phyloP scores from a whole-genome alignment of 1,140 invertebrate genomes.

The Parapsyche elsis region DNA sequence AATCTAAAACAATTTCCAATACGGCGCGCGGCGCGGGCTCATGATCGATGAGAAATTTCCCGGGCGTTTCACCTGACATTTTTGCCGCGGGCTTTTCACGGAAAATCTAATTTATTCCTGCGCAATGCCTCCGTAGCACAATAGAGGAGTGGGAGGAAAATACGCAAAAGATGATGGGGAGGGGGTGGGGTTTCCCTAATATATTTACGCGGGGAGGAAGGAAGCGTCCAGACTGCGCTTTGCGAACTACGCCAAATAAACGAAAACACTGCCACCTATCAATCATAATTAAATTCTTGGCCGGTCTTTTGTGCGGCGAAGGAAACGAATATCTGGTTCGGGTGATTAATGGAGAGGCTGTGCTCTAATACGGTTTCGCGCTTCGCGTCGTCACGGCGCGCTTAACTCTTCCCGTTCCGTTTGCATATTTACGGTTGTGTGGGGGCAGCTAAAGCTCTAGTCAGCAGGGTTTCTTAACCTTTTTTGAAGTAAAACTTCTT shows the following conservation, averaged over 20 bases:
- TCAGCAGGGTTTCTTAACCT: too few species aligned
- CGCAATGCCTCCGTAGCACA: background rate
- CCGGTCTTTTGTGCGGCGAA: background rate
- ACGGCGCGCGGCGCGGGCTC: slow-evolving; percentile 9
- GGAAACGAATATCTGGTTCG: slow-evolving; percentile 6
- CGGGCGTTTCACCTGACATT: slow-evolving; percentile 41
- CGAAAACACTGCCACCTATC: slow-evolving; percentile 35
- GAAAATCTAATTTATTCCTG: slow-evolving; percentile 45
- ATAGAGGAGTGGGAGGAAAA: background rate
- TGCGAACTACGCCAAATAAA: background rate
- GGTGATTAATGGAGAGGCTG: slow-evolving; percentile 8
- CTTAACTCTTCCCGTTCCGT: background rate
- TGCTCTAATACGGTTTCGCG: background rate
- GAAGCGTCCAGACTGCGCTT: background rate
- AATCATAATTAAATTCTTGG: slow-evolving; percentile 41
- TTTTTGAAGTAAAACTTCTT: too few species aligned
- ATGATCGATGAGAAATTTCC: slow-evolving; percentile 46
- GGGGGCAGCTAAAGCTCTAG: too few species aligned
- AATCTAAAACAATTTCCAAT: slow-evolving; percentile 47
- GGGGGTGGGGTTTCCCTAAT: slow-evolving; percentile 8
- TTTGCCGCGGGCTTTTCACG: slow-evolving; percentile 36
- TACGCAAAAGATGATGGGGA: too few species aligned
- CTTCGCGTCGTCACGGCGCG: background rate
- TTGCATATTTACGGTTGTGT: too few species aligned
- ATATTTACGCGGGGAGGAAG: slow-evolving; percentile 18